Evolutionary conservation across 2,888 invertebrate species (phyloP).

Genomic region (Amaurobius ferox): DNA sequence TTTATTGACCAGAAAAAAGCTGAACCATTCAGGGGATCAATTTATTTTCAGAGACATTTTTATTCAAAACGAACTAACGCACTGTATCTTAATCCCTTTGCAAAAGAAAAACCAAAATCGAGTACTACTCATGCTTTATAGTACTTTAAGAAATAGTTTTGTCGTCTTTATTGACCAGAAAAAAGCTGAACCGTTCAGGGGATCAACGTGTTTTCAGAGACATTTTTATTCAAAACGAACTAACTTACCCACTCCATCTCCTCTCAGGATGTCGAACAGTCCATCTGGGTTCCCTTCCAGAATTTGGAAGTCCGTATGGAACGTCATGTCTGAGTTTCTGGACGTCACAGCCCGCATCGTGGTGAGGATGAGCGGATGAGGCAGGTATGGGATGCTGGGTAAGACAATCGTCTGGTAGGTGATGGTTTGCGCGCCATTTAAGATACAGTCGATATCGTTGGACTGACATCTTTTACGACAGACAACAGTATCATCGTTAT

Average conservation of each 20-base stretch:
- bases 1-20: no score
- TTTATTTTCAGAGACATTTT: no score
- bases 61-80: no score
- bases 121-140: neutral
- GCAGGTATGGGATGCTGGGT: conserved; percentile 39
- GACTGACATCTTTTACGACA: conserved; percentile 46
- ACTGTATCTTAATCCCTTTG: no score
- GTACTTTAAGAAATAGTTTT: neutral
- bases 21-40: no score
- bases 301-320: conserved; percentile 41
- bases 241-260: conserved; percentile 68
- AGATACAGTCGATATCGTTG: conserved; percentile 43
- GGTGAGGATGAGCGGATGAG: conserved; percentile 49
- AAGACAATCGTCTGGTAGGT: conserved; percentile 51
- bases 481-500: conserved; percentile 40
- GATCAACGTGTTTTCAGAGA: neutral
- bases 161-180: neutral
- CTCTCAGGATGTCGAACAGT: conserved; percentile 59
- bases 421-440: conserved; percentile 59
- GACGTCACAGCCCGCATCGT: conserved; percentile 56
- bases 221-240: neutral
- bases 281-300: conserved; percentile 42
- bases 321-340: neutral
- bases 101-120: neutral
- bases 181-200: no score